These are phyloP conservation scores for Nansenia antarctica DNA, from an alignment of 2,113 vertebrate genomes.

Conservation along the genomic window DNA sequence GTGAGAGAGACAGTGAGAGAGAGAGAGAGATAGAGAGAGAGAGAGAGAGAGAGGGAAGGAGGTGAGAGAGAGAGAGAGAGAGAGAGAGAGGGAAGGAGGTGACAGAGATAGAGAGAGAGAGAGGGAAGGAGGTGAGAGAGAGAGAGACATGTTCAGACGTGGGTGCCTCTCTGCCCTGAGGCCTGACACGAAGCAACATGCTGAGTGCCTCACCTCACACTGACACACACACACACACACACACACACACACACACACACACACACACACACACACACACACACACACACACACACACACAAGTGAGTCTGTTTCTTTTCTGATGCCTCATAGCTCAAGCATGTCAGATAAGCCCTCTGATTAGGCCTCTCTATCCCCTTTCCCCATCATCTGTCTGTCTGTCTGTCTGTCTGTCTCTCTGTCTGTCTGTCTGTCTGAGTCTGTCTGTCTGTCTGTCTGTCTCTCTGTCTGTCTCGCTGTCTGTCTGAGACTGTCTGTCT, in stretches of 20 bases:
- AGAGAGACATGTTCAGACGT: constrained; percentile 52
- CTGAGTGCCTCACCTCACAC: constrained; percentile 30
- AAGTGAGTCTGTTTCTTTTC: not conserved
- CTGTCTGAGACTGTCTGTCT: too few relatives aligned
- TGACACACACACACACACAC: constrained; percentile 27
- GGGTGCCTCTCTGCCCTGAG: constrained; percentile 49
- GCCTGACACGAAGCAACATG: constrained; percentile 63
- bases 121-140: not conserved
- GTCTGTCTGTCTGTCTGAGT: not conserved
- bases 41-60: not conserved
- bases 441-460: not conserved
- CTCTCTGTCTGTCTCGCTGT: not conserved
- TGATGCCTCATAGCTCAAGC: not conserved
- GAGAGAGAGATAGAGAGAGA: not conserved
- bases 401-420: not conserved
- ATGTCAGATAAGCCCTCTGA: not conserved
- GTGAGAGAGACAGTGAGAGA: not conserved
- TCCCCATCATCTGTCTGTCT: not conserved
- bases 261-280: constrained; percentile 6
- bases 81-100: not conserved
- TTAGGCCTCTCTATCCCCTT: not conserved
- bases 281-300: constrained; percentile 1
- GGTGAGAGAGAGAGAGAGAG: not conserved
- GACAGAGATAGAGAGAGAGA: not conserved
- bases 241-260: constrained; percentile 10